Percentiles rank a stretch among this genome's conserved stretches.
These are phyloP conservation scores for Ecdyonurus torrentis DNA, from an alignment of 2,888 invertebrate genomes.

Conservation along the genomic window DNA sequence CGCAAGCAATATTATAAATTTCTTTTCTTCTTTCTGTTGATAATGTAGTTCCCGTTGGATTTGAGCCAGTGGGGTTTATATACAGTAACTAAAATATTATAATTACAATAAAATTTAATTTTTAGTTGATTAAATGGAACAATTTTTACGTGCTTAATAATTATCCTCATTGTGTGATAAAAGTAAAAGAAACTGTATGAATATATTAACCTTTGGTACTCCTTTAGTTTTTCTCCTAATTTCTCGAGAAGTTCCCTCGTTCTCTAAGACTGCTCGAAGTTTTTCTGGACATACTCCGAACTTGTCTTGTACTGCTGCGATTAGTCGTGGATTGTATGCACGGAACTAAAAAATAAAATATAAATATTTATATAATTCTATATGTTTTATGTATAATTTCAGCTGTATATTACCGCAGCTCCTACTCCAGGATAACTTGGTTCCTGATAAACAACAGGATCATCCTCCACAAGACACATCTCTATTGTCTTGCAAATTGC, in stretches of 20 bases:
- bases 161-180: too few relatives aligned
- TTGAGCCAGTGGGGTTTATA: slow-evolving; percentile 56
- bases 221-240: background rate
- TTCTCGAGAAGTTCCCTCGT: background rate
- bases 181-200: too few relatives aligned
- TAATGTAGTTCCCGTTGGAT: slow-evolving; percentile 56
- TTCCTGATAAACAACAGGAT: slow-evolving; percentile 50
- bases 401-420: slow-evolving; percentile 37
- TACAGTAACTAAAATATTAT: slow-evolving; percentile 38
- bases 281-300: background rate
- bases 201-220: background rate
- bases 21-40: slow-evolving; percentile 43
- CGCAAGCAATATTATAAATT: slow-evolving; percentile 56
- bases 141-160: too few relatives aligned
- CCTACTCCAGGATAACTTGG: slow-evolving; percentile 57
- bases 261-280: background rate
- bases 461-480: slow-evolving; percentile 48
- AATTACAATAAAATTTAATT: background rate
- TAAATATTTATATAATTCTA: background rate
- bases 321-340: background rate
- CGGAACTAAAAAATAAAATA: background rate
- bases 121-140: too few relatives aligned
- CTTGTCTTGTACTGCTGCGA: background rate
- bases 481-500: slow-evolving; percentile 59
- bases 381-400: background rate